Evolutionary conservation across 2,797 vertebrate species (phyloP), one percentile per base, ranked within the genome.

Genomic region (Parotocinclus haroldoi): DNA sequence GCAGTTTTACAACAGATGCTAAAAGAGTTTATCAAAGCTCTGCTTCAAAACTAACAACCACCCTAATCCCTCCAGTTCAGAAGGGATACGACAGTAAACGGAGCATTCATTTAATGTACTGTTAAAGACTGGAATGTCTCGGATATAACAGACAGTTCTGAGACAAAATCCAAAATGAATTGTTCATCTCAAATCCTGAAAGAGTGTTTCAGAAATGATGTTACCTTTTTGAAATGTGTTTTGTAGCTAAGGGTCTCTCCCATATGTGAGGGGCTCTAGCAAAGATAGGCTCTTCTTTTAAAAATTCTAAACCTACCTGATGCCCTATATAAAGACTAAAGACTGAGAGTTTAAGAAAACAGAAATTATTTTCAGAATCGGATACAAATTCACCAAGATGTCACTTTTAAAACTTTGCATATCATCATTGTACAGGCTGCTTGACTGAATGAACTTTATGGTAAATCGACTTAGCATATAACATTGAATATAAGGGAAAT

Each of bases 101-200:
- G 9, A 18, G 16, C n/a, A 4, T 16, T 16, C 14, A 5, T 18
- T 56, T 58, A 27, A 27, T 40, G 42, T 57, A 40, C 11, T 5
- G 1, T n/a, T 12, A 9, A 44, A 44, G 40, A 9, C 45, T 51
- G 9, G 54, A 49, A 60, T 36, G 40, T 40, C n/a, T 63, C 6
- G n/a, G 36, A 48, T 4, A 27, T 13, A 49, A n/a, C 27, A 44
- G 55, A 49, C 46, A 53, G 37, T 53, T 18, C 11, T 7, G 10
- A 65, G 49, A 38, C 46, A 68, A 59, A 58, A 58, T 42, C 12
- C 27, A 53, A 65, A n/a, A 52, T 63, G 7, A 63, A 72, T 58
- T 49, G 17, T 49, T 27, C 11, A 17, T 59, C 51, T 62, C 51
- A 65, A 58, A 58, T 38, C 53, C 49, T 52, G 44, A 40, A 8